These are phyloP conservation scores for Mythimna vitellina DNA, from an alignment of 2,888 invertebrate genomes.

Conservation along the genomic window DNA sequence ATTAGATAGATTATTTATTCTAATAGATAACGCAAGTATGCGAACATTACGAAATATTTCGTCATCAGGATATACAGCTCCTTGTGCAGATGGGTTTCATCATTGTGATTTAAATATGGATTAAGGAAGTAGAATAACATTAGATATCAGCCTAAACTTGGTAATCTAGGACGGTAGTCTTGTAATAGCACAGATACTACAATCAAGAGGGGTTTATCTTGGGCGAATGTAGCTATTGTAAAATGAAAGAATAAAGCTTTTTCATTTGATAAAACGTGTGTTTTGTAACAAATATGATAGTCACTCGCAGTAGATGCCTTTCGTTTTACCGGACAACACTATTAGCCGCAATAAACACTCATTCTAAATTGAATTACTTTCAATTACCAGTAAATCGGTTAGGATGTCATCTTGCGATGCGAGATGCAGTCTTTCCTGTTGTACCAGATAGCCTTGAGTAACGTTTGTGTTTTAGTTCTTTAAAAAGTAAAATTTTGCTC, in stretches of 20 bases:
- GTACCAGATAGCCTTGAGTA: slow-evolving; percentile 56
- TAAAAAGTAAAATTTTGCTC: slow-evolving; percentile 50
- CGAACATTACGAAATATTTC: slow-evolving; percentile 45
- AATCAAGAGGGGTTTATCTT: slow-evolving; percentile 23
- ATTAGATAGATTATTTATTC: slow-evolving; percentile 49
- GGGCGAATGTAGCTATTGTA: slow-evolving; percentile 20
- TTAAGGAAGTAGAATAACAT: slow-evolving; percentile 39
- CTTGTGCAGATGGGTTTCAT: slow-evolving; percentile 29
- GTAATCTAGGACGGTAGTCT: slow-evolving; percentile 45
- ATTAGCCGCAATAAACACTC: slow-evolving; percentile 73
- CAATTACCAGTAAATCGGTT: slow-evolving; percentile 81
- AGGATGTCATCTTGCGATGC: slow-evolving; percentile 73
- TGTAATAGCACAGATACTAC: slow-evolving; percentile 27
- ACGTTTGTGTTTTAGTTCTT: slow-evolving; percentile 44
- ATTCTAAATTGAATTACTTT: slow-evolving; percentile 80
- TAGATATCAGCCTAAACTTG: slow-evolving; percentile 43
- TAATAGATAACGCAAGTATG: slow-evolving; percentile 53
- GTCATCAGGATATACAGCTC: slow-evolving; percentile 28
- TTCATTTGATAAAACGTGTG: slow-evolving; percentile 23
- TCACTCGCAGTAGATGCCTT: slow-evolving; percentile 60
- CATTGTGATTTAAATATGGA: slow-evolving; percentile 48
- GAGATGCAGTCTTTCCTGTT: slow-evolving; percentile 58
- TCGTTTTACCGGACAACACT: slow-evolving; percentile 70
- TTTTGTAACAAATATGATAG: slow-evolving; percentile 52
- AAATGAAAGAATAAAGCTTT: slow-evolving; percentile 37